These are phyloP conservation scores for Colossoma macropomum DNA, from an alignment of 2,113 vertebrate genomes.

Conservation along the genomic window DNA sequence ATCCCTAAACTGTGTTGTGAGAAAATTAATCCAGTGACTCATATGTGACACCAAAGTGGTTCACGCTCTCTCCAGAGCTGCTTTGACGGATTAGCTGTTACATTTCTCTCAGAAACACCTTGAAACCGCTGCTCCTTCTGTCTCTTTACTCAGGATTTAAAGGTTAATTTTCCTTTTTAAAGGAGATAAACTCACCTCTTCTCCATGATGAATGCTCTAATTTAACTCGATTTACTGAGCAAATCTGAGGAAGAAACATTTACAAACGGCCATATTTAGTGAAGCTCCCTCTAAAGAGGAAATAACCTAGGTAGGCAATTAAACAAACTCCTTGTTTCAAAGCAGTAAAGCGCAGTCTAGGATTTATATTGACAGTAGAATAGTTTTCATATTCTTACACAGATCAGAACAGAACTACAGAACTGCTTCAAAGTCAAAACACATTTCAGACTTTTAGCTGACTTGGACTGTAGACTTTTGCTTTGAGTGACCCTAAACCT, in stretches of 20 bases:
- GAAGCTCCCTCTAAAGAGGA: conserved; percentile 14
- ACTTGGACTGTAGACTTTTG: no score
- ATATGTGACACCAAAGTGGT: not conserved
- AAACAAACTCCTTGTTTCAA: not conserved
- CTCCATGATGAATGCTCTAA: conserved; percentile 20
- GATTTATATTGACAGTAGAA: not conserved
- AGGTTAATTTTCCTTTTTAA: not conserved
- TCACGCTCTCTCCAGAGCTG: not conserved
- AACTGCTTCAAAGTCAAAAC: no score
- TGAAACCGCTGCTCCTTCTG: not conserved
- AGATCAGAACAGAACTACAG: not conserved
- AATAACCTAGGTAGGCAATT: not conserved
- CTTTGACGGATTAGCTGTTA: not conserved
- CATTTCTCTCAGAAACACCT: conserved; percentile 2
- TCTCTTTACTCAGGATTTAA: conserved; percentile 25
- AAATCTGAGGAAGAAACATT: not conserved
- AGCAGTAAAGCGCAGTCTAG: not conserved
- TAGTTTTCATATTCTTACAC: not conserved
- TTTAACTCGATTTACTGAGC: conserved; percentile 18
- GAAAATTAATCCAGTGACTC: not conserved
- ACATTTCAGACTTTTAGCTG: not conserved
- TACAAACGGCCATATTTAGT: not conserved
- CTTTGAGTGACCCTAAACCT: no score
- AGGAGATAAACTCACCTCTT: conserved; percentile 1
- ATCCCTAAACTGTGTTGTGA: not conserved